These are phyloP conservation scores for Laticauda laticaudata DNA, from an alignment of 2,113 vertebrate genomes.

Conservation along the genomic window DNA sequence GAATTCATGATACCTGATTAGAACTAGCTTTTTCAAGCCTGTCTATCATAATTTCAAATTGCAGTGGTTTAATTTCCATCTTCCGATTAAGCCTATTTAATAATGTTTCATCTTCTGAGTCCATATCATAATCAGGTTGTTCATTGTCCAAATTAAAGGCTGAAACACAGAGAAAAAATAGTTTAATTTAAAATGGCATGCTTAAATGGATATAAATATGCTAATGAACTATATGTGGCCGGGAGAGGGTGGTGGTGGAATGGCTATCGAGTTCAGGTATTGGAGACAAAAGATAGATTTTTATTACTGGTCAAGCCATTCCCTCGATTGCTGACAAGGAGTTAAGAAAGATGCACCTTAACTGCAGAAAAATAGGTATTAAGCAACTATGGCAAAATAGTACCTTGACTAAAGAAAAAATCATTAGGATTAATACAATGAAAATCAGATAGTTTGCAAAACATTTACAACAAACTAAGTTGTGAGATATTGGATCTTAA, in stretches of 20 bases:
- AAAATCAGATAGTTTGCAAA: neutral
- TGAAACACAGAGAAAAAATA: slow-evolving; percentile 48
- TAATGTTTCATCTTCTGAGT: slow-evolving; percentile 91
- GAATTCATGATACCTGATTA: slow-evolving; percentile 80
- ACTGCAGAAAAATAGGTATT: neutral
- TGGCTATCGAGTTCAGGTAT: neutral
- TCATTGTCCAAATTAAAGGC: slow-evolving; percentile 90
- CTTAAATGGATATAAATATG: neutral
- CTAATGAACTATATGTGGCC: neutral
- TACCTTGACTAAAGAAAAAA: neutral
- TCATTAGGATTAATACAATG: neutral
- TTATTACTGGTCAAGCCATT: neutral
- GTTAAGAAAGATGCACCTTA: neutral
- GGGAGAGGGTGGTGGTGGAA: neutral
- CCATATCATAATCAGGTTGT: slow-evolving; percentile 93
- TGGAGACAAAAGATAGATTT: neutral
- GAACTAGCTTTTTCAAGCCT: slow-evolving; percentile 91
- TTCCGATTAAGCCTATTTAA: slow-evolving; percentile 90
- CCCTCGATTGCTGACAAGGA: neutral
- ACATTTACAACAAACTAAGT: neutral
- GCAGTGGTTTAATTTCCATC: slow-evolving; percentile 90
- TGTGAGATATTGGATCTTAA: neutral
- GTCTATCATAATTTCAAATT: slow-evolving; percentile 94
- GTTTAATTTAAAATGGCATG: neutral
- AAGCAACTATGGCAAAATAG: neutral